A percentile compares a stretch with the other conserved stretches of the same genome.
Conservation (phyloP, 2,113 vertebrate species). For the Telmatochromis bifrenatus region DNA sequence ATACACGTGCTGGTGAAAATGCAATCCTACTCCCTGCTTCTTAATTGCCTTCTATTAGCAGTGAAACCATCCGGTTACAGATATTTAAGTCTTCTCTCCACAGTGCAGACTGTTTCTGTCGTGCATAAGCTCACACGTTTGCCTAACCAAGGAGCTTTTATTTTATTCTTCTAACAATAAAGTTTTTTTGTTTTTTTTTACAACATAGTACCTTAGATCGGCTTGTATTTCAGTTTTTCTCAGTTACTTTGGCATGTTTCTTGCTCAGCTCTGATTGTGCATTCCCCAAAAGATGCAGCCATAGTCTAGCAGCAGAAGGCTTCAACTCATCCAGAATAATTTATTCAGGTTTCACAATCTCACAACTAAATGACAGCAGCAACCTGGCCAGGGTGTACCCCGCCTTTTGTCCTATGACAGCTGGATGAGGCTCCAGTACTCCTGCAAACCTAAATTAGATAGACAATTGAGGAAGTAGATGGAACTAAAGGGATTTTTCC, state of each 20-base stretch:
- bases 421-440: not conserved
- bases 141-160: not conserved
- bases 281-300: not conserved
- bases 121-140: not conserved
- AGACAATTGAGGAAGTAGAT: not conserved
- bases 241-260: not conserved
- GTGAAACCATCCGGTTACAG: not conserved
- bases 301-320: not conserved
- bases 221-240: not conserved
- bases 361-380: not conserved
- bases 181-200: rapidly evolving
- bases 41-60: not conserved
- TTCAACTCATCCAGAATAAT: not conserved
- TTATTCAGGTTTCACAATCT: not conserved
- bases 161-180: not conserved
- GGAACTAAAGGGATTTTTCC: not conserved
- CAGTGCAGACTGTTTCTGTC: not conserved
- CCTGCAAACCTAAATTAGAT: not conserved
- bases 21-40: not conserved
- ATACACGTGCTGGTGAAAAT: not conserved
- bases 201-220: not conserved
- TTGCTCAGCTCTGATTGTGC: not conserved
- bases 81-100: not conserved
- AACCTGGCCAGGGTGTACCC: not conserved
- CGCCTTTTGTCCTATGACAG: not conserved